These are phyloP conservation scores for Bombus difficillimus DNA, from an alignment of 1,140 invertebrate genomes.

Conservation along the genomic window DNA sequence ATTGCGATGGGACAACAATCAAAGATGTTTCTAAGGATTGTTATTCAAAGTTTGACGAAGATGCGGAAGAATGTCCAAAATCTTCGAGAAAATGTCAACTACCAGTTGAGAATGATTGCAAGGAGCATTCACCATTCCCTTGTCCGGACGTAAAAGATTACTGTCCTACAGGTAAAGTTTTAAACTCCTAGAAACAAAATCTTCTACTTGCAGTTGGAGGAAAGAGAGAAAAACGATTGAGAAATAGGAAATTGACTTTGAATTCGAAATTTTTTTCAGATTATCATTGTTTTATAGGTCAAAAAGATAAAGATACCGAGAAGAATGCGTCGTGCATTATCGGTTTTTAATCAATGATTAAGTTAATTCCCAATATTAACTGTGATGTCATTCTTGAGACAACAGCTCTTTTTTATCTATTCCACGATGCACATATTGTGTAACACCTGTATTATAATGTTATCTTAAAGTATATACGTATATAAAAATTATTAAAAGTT, in stretches of 20 bases:
- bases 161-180: slow-evolving; percentile 5
- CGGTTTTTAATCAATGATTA: slow-evolving; percentile 16
- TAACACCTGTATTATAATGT: not conserved
- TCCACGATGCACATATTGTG: not conserved
- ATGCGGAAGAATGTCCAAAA: not conserved
- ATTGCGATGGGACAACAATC: not conserved
- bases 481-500: not conserved
- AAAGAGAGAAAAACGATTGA: not conserved
- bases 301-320: not conserved
- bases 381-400: not conserved
- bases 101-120: not conserved
- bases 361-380: not conserved
- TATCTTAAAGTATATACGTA: not conserved
- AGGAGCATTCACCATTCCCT: not conserved
- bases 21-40: not conserved
- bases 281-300: not conserved
- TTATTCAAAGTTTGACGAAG: not conserved
- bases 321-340: not conserved
- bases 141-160: not conserved
- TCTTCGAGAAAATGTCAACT: not conserved
- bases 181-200: not conserved
- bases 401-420: not conserved
- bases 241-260: not conserved
- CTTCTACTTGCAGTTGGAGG: not conserved
- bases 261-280: not conserved